These are phyloP conservation scores for Gastrophysa polygoni DNA, from an alignment of 2,888 invertebrate genomes.

Conservation along the genomic window DNA sequence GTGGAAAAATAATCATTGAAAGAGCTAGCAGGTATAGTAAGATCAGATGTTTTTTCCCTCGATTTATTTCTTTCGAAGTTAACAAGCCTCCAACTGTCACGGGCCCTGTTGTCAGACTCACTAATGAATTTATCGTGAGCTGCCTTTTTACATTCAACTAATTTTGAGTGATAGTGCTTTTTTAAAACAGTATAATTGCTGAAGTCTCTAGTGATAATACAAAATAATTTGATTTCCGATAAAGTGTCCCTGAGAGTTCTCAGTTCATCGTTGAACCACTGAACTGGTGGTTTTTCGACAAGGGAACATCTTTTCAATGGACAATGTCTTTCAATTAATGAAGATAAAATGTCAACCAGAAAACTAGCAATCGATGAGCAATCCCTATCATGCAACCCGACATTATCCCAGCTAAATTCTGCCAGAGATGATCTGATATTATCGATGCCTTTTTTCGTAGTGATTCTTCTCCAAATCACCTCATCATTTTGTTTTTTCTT, in stretches of 20 bases:
- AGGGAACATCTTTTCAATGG: neutral
- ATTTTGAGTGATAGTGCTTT: neutral
- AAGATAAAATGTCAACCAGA: neutral
- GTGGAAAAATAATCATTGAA: slow-evolving; percentile 1
- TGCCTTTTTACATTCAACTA: neutral
- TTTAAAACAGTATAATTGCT: neutral
- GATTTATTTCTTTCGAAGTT: too few species aligned
- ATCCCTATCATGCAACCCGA: neutral
- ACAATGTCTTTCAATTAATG: slow-evolving; percentile 2
- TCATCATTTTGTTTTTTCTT: neutral
- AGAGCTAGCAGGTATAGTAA: neutral
- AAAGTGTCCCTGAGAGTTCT: neutral
- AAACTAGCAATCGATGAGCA: neutral
- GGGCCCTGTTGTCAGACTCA: neutral
- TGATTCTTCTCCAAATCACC: neutral
- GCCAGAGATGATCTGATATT: neutral
- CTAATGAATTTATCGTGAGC: neutral
- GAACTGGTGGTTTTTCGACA: neutral
- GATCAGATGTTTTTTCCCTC: too few species aligned
- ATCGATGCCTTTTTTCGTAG: neutral
- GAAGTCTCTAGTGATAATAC: neutral
- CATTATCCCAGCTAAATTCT: neutral
- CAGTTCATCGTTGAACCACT: neutral
- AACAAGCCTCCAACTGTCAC: too few species aligned
- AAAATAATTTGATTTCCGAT: neutral